Evolutionary conservation across 2,888 invertebrate species (phyloP).

Genomic region (Nymphalis urticae): DNA sequence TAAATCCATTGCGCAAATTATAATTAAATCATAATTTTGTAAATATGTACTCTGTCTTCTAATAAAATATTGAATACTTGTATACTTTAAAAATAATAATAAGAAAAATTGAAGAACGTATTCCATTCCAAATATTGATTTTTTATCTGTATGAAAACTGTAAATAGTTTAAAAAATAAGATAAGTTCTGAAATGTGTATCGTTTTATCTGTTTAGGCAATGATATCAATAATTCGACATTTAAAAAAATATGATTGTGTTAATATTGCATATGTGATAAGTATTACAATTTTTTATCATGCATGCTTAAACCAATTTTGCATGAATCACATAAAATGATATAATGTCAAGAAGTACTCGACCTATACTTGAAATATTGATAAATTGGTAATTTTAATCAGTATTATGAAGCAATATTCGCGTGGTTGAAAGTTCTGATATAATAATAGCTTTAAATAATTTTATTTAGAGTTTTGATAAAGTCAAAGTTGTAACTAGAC

Average conservation of each 20-base stretch:
- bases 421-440: neutral
- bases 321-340: neutral
- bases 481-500: too few species aligned
- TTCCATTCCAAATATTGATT: too few species aligned
- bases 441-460: neutral
- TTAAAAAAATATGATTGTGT: neutral
- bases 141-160: too few species aligned
- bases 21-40: too few species aligned
- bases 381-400: neutral
- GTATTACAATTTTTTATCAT: neutral
- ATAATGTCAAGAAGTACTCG: neutral
- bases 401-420: neutral
- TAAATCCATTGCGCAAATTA: too few species aligned
- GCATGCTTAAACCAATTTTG: neutral
- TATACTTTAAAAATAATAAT: too few species aligned
- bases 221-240: neutral
- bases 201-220: too few species aligned
- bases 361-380: neutral
- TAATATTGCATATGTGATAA: neutral
- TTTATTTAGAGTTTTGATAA: too few species aligned
- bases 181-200: neutral
- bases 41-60: too few species aligned
- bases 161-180: too few species aligned
- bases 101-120: too few species aligned
- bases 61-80: too few species aligned